Evolutionary conservation across 37 sponge, comb jelly and placozoan genomes (phyloP), one percentile per base, ranked within the genome.

Genomic region (Crambe crambe): DNA sequence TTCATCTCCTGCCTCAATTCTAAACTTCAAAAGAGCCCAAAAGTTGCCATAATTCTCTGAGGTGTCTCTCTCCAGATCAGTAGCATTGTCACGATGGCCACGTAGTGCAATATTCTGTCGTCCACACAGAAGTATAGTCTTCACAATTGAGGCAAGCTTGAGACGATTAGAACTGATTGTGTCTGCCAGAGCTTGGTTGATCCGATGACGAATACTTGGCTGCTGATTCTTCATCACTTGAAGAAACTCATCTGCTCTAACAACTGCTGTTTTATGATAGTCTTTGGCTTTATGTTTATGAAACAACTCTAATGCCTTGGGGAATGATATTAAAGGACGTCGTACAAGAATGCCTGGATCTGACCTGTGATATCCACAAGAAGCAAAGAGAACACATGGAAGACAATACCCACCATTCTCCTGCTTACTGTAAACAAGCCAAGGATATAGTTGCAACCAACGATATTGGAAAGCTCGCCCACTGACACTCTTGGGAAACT

Each of bases 401-500:
- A 74, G 36, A 32, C 75, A 74, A 23, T 35, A 74, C 3, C 91
- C 91, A 18, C 91, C 91, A 74, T 85, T 57, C 63, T 82, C 80
- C 6, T 23, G 27, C 64, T 70, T 78, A 32, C 70, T 76, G 38
- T 74, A 85, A 42, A 68, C 87, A 78, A 63, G 65, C 32, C 65
- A 63, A 30, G 29, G 31, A 63, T 30, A 63, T 21, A 8, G 10
- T 30, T 47, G 51, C 12, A 47, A 47, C 51, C 51, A 47, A 15
- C 12, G 51, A 6, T 12, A 47, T 12, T 47, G 51, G 12, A 47
- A 47, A 15, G 51, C 6, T 12, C 51, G 6, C 6, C 51, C 51
- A 25, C 22, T 31, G 20, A 30, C 31, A 63, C 31, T 17, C 22
- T 31, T 31, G 8, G 32, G 65, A 8, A 31, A 68, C 37, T 30